These are phyloP conservation scores for Adineta ricciae DNA, from an alignment of 2,888 invertebrate genomes.

Conservation along the genomic window DNA sequence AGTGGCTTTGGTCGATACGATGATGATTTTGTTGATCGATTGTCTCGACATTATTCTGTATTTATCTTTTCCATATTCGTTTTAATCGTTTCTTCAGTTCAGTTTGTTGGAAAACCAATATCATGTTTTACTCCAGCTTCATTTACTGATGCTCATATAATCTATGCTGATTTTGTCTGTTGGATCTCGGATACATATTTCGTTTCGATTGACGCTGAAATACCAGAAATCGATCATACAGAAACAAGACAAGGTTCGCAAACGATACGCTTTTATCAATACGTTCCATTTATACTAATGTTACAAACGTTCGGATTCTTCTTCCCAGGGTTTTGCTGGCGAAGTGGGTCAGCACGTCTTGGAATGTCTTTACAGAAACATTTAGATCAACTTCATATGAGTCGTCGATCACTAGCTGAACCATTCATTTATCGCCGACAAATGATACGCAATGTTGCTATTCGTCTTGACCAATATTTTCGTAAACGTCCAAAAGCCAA, in stretches of 20 bases:
- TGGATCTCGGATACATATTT: constrained; percentile 32
- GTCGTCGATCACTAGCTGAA: neutral
- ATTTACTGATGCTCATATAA: constrained; percentile 27
- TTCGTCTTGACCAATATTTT: constrained; percentile 18
- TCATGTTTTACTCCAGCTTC: constrained; percentile 27
- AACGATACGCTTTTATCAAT: constrained; percentile 30
- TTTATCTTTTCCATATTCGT: constrained; percentile 11
- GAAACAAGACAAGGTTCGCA: constrained; percentile 15
- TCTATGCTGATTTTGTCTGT: constrained; percentile 29
- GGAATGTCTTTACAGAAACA: neutral
- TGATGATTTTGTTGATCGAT: constrained; percentile 33
- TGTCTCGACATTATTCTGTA: constrained; percentile 25
- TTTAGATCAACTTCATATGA: neutral
- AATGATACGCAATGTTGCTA: constrained; percentile 10
- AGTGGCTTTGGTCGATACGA: constrained; percentile 16
- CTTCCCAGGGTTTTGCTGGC: neutral
- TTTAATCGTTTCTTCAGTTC: constrained; percentile 24
- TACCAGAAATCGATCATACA: neutral
- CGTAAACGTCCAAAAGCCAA: neutral
- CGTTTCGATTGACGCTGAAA: constrained; percentile 19
- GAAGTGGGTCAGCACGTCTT: neutral
- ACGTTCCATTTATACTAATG: constrained; percentile 31
- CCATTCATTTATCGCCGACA: neutral
- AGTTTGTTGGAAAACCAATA: constrained; percentile 31
- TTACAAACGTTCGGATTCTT: constrained; percentile 27